These are phyloP conservation scores for Octomys mimax DNA, from an alignment of 2,797 vertebrate genomes.

Conservation along the genomic window DNA sequence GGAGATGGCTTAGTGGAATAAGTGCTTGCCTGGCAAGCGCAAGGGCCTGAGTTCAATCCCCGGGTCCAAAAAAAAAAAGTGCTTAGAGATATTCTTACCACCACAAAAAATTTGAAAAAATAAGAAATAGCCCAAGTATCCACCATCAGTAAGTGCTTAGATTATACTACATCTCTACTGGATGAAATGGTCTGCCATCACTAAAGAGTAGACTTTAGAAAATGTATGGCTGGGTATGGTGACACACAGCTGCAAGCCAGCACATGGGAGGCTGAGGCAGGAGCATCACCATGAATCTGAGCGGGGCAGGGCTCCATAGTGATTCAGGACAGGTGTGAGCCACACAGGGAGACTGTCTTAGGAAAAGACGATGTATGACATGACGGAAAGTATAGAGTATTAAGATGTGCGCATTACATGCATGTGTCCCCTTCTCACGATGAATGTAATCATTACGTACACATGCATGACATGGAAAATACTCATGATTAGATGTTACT, in stretches of 20 bases:
- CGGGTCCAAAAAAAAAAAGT: too few relatives aligned
- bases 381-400: background rate
- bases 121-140: constrained; percentile 5
- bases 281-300: background rate
- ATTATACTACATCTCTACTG: background rate
- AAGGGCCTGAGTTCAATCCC: too few relatives aligned
- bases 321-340: background rate
- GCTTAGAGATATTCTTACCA: background rate
- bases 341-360: background rate
- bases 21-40: too few relatives aligned
- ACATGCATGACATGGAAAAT: background rate
- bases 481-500: background rate
- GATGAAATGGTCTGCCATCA: background rate
- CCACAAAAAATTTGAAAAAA: constrained; percentile 27
- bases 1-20: too few relatives aligned
- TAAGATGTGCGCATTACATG: background rate
- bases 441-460: background rate
- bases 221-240: background rate
- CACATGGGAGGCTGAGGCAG: background rate
- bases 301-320: background rate
- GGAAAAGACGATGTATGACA: background rate
- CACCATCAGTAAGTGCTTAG: background rate
- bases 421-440: too few relatives aligned
- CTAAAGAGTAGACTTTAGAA: constrained; percentile 26
- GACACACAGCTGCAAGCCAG: background rate